These are phyloP conservation scores for Callinectes sapidus DNA, from an alignment of 2,888 invertebrate species.

Conservation along the genomic window DNA sequence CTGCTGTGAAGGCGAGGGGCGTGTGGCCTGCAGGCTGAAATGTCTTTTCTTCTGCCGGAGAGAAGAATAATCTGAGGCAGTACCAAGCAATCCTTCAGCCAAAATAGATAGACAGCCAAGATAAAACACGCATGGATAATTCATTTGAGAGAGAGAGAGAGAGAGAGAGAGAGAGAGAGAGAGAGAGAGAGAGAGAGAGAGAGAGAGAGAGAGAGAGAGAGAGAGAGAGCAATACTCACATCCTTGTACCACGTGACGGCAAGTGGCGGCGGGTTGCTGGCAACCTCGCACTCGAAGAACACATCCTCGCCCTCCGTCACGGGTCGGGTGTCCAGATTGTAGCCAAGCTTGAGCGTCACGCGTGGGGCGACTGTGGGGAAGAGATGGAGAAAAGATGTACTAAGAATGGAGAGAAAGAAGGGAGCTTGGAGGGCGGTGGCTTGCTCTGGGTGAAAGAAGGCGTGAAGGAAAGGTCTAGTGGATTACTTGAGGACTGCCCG, in stretches of 20 bases:
- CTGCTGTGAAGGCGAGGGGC: too few species aligned
- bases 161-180: too few species aligned
- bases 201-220: not conserved
- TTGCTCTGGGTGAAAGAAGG: not conserved
- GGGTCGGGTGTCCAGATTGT: constrained; percentile 48
- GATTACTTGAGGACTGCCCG: not conserved
- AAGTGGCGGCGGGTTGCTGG: constrained; percentile 61
- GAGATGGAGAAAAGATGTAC: not conserved
- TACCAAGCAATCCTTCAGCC: too few species aligned
- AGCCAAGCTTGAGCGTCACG: constrained; percentile 62
- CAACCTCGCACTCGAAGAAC: constrained; percentile 68
- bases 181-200: too few species aligned
- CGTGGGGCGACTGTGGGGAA: constrained; percentile 60
- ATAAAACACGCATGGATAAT: too few species aligned
- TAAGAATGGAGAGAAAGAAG: not conserved
- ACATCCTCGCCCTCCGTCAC: constrained; percentile 70
- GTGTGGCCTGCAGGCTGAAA: too few species aligned
- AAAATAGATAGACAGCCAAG: too few species aligned
- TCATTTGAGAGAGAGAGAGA: too few species aligned
- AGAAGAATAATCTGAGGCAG: too few species aligned
- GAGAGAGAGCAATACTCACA: constrained; percentile 42
- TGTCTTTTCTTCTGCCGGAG: too few species aligned
- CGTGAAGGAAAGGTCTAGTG: not conserved
- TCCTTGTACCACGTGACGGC: constrained; percentile 60
- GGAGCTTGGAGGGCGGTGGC: not conserved